These are phyloP conservation scores for Anabas testudineus DNA, from an alignment of 2,797 vertebrate genomes.

Conservation along the genomic window DNA sequence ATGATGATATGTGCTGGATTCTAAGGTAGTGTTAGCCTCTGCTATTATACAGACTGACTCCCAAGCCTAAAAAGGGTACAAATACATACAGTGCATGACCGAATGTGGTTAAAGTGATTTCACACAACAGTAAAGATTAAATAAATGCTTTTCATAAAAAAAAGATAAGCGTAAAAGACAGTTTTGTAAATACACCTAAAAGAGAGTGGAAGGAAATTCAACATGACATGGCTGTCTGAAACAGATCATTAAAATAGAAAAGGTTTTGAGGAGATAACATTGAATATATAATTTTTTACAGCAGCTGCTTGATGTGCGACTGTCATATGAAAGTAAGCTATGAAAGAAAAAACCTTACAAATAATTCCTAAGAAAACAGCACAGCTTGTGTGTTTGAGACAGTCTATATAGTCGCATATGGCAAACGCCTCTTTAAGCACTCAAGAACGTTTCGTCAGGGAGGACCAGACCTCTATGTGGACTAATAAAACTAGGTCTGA, in stretches of 20 bases:
- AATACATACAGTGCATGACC: background rate
- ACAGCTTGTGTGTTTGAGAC: constrained; percentile 52
- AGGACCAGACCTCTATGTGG: constrained; percentile 79
- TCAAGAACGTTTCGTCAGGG: constrained; percentile 69
- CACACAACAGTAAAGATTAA: constrained; percentile 15
- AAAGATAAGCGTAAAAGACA: constrained; percentile 32
- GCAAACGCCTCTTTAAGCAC: constrained; percentile 61
- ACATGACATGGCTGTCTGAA: constrained; percentile 64
- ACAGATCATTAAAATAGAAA: constrained; percentile 62
- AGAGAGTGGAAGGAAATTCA: constrained; percentile 63
- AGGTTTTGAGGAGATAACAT: constrained; percentile 62
- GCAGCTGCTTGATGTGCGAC: constrained; percentile 72
- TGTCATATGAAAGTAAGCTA: constrained; percentile 46
- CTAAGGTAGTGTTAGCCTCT: background rate
- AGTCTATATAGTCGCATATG: constrained; percentile 58
- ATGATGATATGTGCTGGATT: constrained; percentile 16
- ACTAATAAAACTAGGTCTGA: constrained; percentile 73
- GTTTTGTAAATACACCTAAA: constrained; percentile 49
- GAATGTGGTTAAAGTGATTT: constrained; percentile 18
- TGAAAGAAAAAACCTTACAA: constrained; percentile 32
- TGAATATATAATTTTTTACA: constrained; percentile 67
- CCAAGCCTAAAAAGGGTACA: background rate
- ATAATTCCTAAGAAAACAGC: constrained; percentile 52
- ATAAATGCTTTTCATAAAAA: constrained; percentile 27
- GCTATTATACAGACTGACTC: background rate